Base-by-base conservation (phyloP, 2,888 invertebrate genomes). In the Prostheceraeus crozeri region DNA sequence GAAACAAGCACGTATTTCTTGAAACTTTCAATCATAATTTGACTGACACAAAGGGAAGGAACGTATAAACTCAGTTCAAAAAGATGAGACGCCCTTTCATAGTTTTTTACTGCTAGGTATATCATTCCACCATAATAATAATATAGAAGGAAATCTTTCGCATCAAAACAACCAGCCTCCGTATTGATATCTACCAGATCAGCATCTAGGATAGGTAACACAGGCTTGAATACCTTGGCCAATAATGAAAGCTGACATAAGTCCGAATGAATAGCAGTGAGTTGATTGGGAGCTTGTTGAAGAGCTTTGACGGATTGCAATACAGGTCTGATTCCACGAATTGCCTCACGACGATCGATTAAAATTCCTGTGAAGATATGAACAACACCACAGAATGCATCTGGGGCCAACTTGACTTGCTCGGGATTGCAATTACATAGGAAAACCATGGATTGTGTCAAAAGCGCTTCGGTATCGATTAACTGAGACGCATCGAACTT, bases 71-170 rank as follows among this genome's bases (percentile, higher is more conserved):
- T 77, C 16, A 91, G 89, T 83, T 94, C 93, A 77, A 89, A 90
- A 78, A 89, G 93, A 77, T 90, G 93, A 63, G 91, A 79, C 6
- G 93, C 90, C 71, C 89, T 82, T 67, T 90, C 88, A 73, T 87
- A 89, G 71, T 90, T 88, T 75, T 93, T 90, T 69, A 93, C 78
- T 10, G 89, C 87, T 58, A 90, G 84, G 76, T 91, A 94, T 67
- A 94, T 89, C 89, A 94, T 90, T 55, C 94, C 94, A 60, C 93
- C 93, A 74, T 96, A 96, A 76, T 94, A 94, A 74, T 89, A 94
- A 76, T 90, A 94, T 0, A 89, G 81, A 55, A 96, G 81, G 74
- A 91, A 91, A 8, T 40, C 40, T 40, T 40, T 40, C 6, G 40
- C 6, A 14, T 40, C 40, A 40, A 40, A 40, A 14, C 19, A 19